Percentiles rank a stretch among this genome's conserved stretches.
Evolutionary conservation across 2,113 vertebrate genomes (phyloP).

Genomic region (Helogale parvula): DNA sequence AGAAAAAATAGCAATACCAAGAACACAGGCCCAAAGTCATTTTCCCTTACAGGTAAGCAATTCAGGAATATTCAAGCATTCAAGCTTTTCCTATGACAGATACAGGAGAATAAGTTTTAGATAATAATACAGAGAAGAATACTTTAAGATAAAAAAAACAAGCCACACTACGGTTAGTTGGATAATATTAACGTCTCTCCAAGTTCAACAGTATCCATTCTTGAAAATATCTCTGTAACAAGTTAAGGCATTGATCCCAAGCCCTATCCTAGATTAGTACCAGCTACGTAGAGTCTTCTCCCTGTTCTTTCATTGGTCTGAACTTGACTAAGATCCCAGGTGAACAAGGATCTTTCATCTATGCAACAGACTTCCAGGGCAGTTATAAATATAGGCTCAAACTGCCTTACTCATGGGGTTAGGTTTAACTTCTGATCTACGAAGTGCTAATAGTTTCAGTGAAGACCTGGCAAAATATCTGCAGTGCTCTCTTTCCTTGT

Average conservation of each 20-base stretch:
- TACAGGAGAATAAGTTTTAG: neutral
- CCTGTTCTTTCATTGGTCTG: constrained; percentile 53
- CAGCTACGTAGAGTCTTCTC: neutral
- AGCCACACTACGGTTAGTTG: neutral
- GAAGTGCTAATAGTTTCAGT: constrained; percentile 55
- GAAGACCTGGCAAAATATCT: neutral
- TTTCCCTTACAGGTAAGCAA: neutral
- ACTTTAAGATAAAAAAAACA: neutral
- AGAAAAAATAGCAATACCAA: neutral
- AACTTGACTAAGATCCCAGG: constrained; percentile 58
- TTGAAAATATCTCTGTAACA: neutral
- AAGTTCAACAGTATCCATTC: neutral
- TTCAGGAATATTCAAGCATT: neutral
- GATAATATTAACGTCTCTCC: neutral
- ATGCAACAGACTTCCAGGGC: constrained; percentile 45
- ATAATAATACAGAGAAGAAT: neutral
- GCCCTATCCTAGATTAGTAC: neutral
- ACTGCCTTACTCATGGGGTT: neutral
- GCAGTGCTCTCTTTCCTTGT: neutral
- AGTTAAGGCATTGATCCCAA: neutral
- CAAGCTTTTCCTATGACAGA: neutral
- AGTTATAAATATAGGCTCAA: constrained; percentile 62
- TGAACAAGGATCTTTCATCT: constrained; percentile 60
- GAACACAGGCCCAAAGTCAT: neutral
- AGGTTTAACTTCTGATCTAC: constrained; percentile 41